Base-by-base conservation (phyloP, 2,113 vertebrate genomes). In the Hiodon alosoides region DNA sequence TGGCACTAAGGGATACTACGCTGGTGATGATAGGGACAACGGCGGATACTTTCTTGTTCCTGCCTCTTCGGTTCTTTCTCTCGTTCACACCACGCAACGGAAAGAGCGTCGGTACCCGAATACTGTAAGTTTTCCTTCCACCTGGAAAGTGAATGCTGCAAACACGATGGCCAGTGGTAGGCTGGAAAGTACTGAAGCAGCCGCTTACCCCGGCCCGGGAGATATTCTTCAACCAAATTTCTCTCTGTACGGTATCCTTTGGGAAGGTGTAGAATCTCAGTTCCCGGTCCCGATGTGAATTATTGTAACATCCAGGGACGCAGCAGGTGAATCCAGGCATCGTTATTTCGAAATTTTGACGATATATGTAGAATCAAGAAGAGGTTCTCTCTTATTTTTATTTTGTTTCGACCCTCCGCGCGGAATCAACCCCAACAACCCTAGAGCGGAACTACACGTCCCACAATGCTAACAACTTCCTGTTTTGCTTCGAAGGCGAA, bases 261-360 rank as follows among this genome's bases (percentile, higher is more conserved):
- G 96, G 96, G 84, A 98, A 98, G 67, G 96, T 98, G 89, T 98
- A 98, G 88, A 98, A 98, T 79, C 96, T 94, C 83, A 98, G 91
- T 75, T 95, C 94, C 86, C 95, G 93, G 89, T 98, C 95, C 79
- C 96, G 93, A 79, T 98, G 95, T 60, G 95, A 98, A 86, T 93
- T 93, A 85, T 89, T 93, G 87, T 92, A 93, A 86, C 91, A 92
- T 83, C 89, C 91, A 54, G 92, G 91, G 77, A 92, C 91, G 82
- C 92, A 93, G 87, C 91, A 93, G 82, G 92, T 93, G 89, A 93
- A 93, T 80, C 92, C 91, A 75, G 91, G 91, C 92, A 93, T 93
- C 84, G 85, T 73, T 67, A 17, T 62, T 11, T 64, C 16, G 17
- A 71, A 69, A 0, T 31, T 67, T 8, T 47, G 51, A 55, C 61